Evolutionary conservation across 2,888 invertebrate genomes (phyloP).

Genomic region (Lypha dubia): DNA sequence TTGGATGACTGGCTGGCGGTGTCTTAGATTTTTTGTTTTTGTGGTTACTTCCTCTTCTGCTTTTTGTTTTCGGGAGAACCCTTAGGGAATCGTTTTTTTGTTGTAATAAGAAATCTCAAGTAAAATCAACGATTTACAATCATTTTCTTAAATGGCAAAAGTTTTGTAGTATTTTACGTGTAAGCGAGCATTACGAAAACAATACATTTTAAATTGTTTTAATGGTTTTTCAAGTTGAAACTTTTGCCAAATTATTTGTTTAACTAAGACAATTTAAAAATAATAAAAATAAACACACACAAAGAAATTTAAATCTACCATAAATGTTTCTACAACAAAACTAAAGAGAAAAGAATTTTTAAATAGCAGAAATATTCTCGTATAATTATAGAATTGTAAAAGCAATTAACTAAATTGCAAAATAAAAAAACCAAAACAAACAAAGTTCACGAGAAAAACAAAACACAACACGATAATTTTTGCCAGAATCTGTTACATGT

Average conservation of each 20-base stretch:
- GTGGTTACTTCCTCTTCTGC: conserved; percentile 47
- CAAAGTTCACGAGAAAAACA: not conserved
- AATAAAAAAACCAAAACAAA: too few species aligned
- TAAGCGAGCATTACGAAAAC: conserved; percentile 75
- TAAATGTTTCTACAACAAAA: not conserved
- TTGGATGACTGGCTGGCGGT: conserved; percentile 10
- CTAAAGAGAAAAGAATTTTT: not conserved
- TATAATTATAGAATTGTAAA: not conserved
- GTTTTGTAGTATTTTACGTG: conserved; percentile 76
- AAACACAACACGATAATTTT: conserved; percentile 10
- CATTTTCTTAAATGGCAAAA: conserved; percentile 73
- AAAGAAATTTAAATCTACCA: not conserved
- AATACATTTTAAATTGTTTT: conserved; percentile 82
- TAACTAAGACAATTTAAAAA: conserved; percentile 36
- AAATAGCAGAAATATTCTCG: not conserved
- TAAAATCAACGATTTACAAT: conserved; percentile 80
- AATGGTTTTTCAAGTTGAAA: conserved; percentile 80
- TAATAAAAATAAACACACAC: conserved; percentile 23
- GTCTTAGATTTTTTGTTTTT: conserved; percentile 48
- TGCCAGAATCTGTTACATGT: conserved; percentile 26
- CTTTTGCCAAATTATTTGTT: conserved; percentile 62
- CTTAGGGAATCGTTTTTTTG: conserved; percentile 74
- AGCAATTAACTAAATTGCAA: conserved; percentile 40
- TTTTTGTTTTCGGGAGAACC: conserved; percentile 66
- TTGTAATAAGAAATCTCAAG: conserved; percentile 73